Percentiles rank a stretch among this genome's conserved stretches.
Evolutionary conservation across 2,797 vertebrate species (phyloP).

Genomic region (Channallabes apus): DNA sequence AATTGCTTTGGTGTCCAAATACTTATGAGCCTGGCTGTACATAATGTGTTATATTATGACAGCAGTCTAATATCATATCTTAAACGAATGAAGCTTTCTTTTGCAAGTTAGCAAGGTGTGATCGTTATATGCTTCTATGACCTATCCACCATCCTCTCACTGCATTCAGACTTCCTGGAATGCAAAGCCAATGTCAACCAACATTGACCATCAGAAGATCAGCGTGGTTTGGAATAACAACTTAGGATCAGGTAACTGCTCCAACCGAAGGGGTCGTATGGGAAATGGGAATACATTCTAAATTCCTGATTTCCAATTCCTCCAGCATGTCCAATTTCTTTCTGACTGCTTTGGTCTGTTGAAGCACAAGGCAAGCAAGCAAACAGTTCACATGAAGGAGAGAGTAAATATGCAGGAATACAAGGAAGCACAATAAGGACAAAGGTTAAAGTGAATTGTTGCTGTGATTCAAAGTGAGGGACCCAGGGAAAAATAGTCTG

Average conservation of each 20-base stretch:
- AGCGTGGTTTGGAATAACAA: conserved; percentile 25
- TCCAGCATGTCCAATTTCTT: conserved; percentile 34
- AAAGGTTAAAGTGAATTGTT: conserved; percentile 18
- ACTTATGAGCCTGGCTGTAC: background rate
- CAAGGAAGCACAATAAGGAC: conserved; percentile 21
- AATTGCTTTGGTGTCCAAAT: background rate
- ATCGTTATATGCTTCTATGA: background rate
- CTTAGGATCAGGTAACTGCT: background rate
- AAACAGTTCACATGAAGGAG: conserved; percentile 26
- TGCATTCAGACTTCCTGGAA: background rate
- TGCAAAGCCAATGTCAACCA: conserved; percentile 10
- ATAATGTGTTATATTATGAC: background rate
- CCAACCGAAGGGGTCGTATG: background rate
- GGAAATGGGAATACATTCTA: conserved; percentile 2
- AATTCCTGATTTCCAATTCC: conserved; percentile 51
- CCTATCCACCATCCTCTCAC: background rate
- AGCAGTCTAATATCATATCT: too few species aligned
- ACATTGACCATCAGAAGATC: background rate
- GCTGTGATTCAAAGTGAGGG: conserved; percentile 31
- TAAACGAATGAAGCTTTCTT: background rate
- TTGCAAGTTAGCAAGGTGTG: background rate
- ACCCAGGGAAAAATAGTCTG: background rate
- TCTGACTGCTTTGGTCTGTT: conserved; percentile 11
- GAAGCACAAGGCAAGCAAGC: conserved; percentile 11
- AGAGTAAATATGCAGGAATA: conserved; percentile 30